Conservation (phyloP, 2,888 invertebrate species). For the Tetragonula carbonaria region DNA sequence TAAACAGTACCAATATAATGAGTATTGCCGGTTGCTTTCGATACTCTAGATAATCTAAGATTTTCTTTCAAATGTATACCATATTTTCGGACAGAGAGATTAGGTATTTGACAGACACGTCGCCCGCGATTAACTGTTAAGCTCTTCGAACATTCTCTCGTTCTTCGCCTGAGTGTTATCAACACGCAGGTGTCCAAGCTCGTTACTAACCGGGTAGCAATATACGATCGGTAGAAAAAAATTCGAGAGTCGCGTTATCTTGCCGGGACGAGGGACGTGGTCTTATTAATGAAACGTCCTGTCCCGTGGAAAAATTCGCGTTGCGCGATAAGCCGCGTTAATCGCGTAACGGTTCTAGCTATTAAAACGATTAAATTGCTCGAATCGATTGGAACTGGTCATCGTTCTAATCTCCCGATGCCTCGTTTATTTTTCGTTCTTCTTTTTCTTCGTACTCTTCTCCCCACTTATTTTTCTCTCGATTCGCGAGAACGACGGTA, state of each 20-base stretch:
- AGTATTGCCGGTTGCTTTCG: too few species aligned
- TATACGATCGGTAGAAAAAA: not conserved
- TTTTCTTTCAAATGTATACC: too few species aligned
- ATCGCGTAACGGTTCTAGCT: slow-evolving; percentile 41
- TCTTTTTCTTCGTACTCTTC: not conserved
- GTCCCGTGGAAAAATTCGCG: slow-evolving; percentile 28
- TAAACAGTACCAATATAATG: too few species aligned
- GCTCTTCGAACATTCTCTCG: not conserved
- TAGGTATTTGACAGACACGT: not conserved
- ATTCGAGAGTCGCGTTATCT: slow-evolving; percentile 8
- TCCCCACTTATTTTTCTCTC: not conserved
- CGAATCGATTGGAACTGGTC: slow-evolving; percentile 26
- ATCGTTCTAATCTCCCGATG: not conserved
- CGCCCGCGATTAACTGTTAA: not conserved
- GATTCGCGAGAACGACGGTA: too few species aligned
- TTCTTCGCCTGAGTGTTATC: too few species aligned
- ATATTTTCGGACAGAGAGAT: too few species aligned
- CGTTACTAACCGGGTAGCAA: not conserved
- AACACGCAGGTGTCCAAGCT: not conserved
- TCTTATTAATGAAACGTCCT: slow-evolving; percentile 27
- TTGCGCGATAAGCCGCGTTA: slow-evolving; percentile 5
- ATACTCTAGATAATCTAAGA: too few species aligned
- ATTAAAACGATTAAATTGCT: slow-evolving; percentile 40
- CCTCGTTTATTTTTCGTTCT: not conserved
- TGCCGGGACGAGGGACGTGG: not conserved